Evolutionary conservation across 2,797 vertebrate species (phyloP).

Genomic region (Aphelocoma californica): DNA sequence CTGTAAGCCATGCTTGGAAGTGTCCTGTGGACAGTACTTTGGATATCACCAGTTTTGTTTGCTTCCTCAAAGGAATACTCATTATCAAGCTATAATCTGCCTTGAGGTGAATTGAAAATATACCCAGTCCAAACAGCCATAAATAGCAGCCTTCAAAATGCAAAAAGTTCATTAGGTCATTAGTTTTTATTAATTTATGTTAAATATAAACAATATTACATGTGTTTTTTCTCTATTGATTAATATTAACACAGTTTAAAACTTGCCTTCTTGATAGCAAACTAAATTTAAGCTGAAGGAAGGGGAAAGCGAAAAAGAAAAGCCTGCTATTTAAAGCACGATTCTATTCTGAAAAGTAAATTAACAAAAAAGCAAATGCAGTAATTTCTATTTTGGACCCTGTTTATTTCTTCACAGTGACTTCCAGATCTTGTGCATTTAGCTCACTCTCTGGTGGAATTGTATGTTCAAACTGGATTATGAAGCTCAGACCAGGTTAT

Average conservation of each 20-base stretch:
- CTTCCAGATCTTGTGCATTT: neutral
- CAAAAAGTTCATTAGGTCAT: neutral
- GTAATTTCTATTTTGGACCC: neutral
- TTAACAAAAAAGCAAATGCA: neutral
- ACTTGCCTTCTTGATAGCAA: neutral
- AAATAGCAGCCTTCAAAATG: neutral
- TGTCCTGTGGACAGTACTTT: neutral
- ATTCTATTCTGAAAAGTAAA: neutral
- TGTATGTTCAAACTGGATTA: neutral
- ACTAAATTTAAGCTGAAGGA: neutral
- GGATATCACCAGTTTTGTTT: neutral
- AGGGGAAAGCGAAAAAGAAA: neutral
- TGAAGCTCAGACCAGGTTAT: neutral
- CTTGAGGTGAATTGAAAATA: neutral
- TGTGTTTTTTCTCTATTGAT: neutral
- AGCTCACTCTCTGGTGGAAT: neutral
- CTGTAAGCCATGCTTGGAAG: neutral
- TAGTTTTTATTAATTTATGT: neutral
- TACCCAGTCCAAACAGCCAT: neutral
- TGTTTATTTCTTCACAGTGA: neutral
- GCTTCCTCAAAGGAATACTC: neutral
- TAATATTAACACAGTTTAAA: neutral
- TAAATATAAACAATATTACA: neutral
- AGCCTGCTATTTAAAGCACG: neutral
- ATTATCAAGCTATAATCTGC: neutral